These are phyloP conservation scores for Sarcophilus harrisii DNA, from an alignment of 2,797 vertebrate species.

Conservation along the genomic window DNA sequence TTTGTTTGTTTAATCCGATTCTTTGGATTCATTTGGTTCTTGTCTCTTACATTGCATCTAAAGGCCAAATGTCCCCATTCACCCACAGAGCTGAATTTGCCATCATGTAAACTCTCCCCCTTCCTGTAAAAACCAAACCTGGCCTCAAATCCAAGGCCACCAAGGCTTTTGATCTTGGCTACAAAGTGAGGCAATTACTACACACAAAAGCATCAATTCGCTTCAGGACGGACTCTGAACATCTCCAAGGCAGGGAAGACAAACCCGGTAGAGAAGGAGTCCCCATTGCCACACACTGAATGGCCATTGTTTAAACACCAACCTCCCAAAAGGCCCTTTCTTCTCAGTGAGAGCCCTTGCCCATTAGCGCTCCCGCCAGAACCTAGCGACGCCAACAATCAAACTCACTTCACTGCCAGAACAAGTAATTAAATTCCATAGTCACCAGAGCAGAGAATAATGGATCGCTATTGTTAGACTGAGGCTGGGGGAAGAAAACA, in stretches of 20 bases:
- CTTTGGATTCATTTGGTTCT: not conserved
- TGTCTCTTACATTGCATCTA: not conserved
- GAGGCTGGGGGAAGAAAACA: slow-evolving; percentile 57
- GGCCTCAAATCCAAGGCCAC: slow-evolving; percentile 63
- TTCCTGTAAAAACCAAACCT: slow-evolving; percentile 67
- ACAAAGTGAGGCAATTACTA: slow-evolving; percentile 58
- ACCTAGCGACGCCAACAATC: slow-evolving; percentile 67
- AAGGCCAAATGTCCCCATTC: not conserved
- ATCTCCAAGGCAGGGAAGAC: slow-evolving; percentile 59
- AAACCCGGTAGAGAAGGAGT: slow-evolving; percentile 66
- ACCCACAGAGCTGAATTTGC: slow-evolving; percentile 28
- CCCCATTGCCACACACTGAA: slow-evolving; percentile 69
- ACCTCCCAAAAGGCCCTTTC: slow-evolving; percentile 65
- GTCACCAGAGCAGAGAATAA: slow-evolving; percentile 69
- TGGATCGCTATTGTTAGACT: slow-evolving; percentile 59
- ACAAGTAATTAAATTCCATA: slow-evolving; percentile 76
- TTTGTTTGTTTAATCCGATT: not conserved
- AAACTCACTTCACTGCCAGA: slow-evolving; percentile 71
- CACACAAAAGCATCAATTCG: slow-evolving; percentile 64
- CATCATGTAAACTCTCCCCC: slow-evolving; percentile 63
- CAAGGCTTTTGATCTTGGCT: slow-evolving; percentile 62
- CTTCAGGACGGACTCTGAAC: slow-evolving; percentile 63
- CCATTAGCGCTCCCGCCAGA: slow-evolving; percentile 73
- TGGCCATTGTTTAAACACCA: slow-evolving; percentile 70
- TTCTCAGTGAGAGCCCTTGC: slow-evolving; percentile 65